A percentile compares a stretch with the other conserved stretches of the same genome.
Evolutionary conservation across 2,113 vertebrate species (phyloP).

Genomic region (Manacus vitellinus): DNA sequence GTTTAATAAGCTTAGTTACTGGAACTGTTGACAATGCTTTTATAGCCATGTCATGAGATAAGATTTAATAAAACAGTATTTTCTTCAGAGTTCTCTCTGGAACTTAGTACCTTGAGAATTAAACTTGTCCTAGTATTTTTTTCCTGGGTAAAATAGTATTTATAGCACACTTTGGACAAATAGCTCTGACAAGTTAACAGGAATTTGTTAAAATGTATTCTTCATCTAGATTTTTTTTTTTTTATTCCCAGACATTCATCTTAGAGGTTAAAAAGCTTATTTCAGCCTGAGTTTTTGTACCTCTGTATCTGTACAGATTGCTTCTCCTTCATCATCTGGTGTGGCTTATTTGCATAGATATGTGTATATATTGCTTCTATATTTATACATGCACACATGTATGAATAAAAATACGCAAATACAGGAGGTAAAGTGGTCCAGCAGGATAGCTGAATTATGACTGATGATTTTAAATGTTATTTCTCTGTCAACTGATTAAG

Average conservation of each 20-base stretch:
- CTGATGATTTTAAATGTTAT: background rate
- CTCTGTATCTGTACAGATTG: background rate
- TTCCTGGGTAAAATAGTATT: background rate
- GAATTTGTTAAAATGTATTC: background rate
- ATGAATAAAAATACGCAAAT: background rate
- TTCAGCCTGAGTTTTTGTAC: background rate
- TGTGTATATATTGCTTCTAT: background rate
- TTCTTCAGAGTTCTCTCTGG: constrained; percentile 62
- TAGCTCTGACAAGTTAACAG: background rate
- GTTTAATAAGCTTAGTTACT: constrained; percentile 82
- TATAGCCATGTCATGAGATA: constrained; percentile 74
- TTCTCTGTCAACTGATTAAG: background rate
- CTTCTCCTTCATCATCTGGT: background rate
- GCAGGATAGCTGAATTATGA: background rate
- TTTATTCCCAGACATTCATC: background rate
- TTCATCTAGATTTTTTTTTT: background rate
- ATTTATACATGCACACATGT: background rate
- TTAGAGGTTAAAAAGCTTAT: background rate
- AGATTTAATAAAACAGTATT: constrained; percentile 76
- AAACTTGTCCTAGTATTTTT: background rate
- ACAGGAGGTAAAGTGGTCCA: background rate
- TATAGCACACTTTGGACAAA: background rate
- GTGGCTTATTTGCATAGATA: background rate
- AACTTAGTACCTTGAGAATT: constrained; percentile 14
- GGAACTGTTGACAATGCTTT: constrained; percentile 66